Evolutionary conservation across 2,888 invertebrate species (phyloP), one percentile per base, ranked within the genome.

Genomic region (Ectemnius continuus): DNA sequence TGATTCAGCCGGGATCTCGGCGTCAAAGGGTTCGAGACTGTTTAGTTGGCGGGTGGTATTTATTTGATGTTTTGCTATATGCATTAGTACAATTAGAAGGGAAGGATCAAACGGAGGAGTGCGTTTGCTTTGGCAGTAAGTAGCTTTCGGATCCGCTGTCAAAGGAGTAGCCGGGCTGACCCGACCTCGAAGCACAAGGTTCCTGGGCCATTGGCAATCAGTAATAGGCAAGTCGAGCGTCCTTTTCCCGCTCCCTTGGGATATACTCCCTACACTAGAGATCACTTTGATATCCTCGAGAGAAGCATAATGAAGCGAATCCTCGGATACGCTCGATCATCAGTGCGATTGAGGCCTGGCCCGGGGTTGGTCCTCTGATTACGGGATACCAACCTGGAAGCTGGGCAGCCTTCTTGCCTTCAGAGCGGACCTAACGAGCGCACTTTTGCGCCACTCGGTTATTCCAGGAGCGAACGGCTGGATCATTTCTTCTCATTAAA

Each of bases 211-310:
- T 26, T 48, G 16, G 67, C 58, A 61, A 77, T 75, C 70, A 65
- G 68, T 74, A 36, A 36, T 36, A 60, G 36, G 16, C 65, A 62
- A 70, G 18, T 45, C 58, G 48, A 52, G 61, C 45, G 2, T 56
- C 46, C 60, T 62, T 68, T 82, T 75, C 67, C 60, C 70, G 60
- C 28, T 61, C 66, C 68, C 58, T 14, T 36, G 4, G 16, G 26
- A n/a, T 23, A 18, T 48, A 36, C 18, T 61, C 72, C 61, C 20
- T 59, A 47, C 65, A 57, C 58, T 57, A 67, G 36, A 57, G 73
- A 73, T 79, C 77, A 75, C 78, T 75, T 82, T 81, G 80, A 82
- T 72, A 80, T 70, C 58, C 76, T 48, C 67, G 48, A 11, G 76
- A 59, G 78, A 36, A 52, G 63, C 59, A 81, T 78, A 82, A 80